Base-by-base conservation (phyloP, 2,113 vertebrate genomes). In the Choloepus hoffmanni region DNA sequence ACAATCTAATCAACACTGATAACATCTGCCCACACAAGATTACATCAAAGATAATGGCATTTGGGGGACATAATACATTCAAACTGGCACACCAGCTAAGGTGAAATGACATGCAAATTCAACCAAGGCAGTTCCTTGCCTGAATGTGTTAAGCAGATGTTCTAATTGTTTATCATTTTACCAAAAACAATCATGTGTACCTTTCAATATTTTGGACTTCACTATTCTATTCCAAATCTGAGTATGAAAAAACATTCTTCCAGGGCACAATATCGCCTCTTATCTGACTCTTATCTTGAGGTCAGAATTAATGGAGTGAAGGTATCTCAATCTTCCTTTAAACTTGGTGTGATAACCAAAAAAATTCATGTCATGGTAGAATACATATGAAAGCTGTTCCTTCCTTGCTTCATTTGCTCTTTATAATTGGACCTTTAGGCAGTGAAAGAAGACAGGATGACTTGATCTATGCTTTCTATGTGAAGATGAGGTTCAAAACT, bases 261-360 rank as follows among this genome's bases (percentile, higher is more conserved):
- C 74, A 16, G 24, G 43, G 28, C 15, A 79, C 26, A 89, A 16
- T 79, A 62, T 72, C 40, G 70, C 24, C 48, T 79, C 18, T 96
- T 81, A 65, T 58, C 15, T 62, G 63, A 96, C 30, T 83, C 62
- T 95, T 88, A 76, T 60, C 50, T 85, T 95, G 93, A 96, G 82
- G 63, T 93, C 82, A 96, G 53, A 96, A 95, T 96, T 92, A 95
- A 95, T 94, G 90, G 65, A 62, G 58, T 95, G 82, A 85, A 89
- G 48, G 63, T 53, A 91, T 72, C 87, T 96, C 74, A 90, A 86
- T 90, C 84, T 97, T 92, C 55, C 53, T 87, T 36, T 89, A 90
- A 95, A 92, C 53, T 85, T 95, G 33, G 58, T 86, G 30, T 91
- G 85, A 92, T 90, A 92, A 72, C 90, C 89, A 91, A 85, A 78